Conservation (phyloP, 2,113 vertebrate genomes). For the Ceyx melanurus region DNA sequence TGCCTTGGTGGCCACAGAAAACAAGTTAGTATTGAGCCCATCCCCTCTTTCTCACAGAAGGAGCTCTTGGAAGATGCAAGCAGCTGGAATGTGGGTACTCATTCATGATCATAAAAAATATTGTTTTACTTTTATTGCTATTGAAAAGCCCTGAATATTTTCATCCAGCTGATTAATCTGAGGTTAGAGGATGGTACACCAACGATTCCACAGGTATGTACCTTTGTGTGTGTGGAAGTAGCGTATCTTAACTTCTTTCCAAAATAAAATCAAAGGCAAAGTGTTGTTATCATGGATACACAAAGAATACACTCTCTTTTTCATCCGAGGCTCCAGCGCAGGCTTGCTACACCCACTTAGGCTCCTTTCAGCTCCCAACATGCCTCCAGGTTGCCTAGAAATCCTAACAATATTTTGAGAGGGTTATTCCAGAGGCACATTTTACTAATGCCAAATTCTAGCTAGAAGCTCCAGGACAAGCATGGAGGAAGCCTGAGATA, state of each 20-base stretch:
- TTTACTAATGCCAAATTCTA: not conserved
- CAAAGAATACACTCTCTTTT: constrained; percentile 32
- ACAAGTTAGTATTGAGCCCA: not conserved
- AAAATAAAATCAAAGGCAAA: constrained; percentile 28
- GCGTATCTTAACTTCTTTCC: not conserved
- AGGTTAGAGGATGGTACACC: not conserved
- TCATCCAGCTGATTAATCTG: constrained; percentile 14
- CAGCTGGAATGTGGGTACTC: constrained; percentile 35
- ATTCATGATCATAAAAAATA: not conserved
- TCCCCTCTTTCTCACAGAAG: not conserved
- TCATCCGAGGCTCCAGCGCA: not conserved
- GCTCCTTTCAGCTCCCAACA: constrained; percentile 27
- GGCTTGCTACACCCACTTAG: constrained; percentile 13
- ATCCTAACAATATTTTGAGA: constrained; percentile 51
- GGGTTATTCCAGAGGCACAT: constrained; percentile 4
- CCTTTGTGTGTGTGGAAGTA: not conserved
- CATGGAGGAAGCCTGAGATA: not conserved
- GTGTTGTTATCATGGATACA: not conserved
- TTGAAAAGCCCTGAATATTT: not conserved
- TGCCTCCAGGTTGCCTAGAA: constrained; percentile 52
- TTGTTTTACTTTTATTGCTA: constrained; percentile 35
- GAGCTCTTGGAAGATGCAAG: constrained; percentile 13
- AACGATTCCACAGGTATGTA: not conserved
- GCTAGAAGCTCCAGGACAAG: constrained; percentile 1
- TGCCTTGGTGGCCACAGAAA: constrained; percentile 10